phyloP scores from a whole-genome alignment of 2,797 vertebrate species.

The Iguana delicatissima region DNA sequence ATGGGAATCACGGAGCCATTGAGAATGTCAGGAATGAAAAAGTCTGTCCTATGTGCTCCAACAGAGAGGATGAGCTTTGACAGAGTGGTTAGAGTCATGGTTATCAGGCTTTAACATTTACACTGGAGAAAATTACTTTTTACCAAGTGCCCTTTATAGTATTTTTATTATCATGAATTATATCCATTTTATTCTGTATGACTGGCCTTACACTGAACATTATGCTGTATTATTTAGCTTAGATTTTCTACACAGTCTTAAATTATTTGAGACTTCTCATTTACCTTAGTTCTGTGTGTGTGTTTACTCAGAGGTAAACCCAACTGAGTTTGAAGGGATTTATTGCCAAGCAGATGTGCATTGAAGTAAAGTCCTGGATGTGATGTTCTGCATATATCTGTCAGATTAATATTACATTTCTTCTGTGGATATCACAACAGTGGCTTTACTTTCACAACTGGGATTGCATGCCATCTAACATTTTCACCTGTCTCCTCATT shows the following conservation, averaged over 20 bases:
- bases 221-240: slow-evolving; percentile 35
- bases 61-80: slow-evolving; percentile 69
- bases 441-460: not conserved
- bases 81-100: slow-evolving; percentile 62
- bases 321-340: no score
- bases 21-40: slow-evolving; percentile 59
- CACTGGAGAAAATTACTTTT: slow-evolving; percentile 53
- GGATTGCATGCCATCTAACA: not conserved
- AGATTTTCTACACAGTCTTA: not conserved
- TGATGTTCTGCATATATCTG: not conserved
- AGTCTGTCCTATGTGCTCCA: slow-evolving; percentile 62
- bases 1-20: slow-evolving; percentile 63
- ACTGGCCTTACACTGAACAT: slow-evolving; percentile 30
- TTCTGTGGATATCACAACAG: not conserved
- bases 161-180: slow-evolving; percentile 38
- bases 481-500: not conserved
- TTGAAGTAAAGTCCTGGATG: not conserved
- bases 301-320: not conserved
- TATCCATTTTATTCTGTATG: slow-evolving; percentile 51
- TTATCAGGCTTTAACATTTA: slow-evolving; percentile 66
- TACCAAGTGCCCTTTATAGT: slow-evolving; percentile 28
- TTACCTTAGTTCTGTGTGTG: not conserved
- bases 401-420: not conserved
- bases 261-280: not conserved
- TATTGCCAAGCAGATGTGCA: not conserved